These are phyloP conservation scores for Dryadula phaetusa DNA, from an alignment of 2,888 invertebrate genomes.

Conservation along the genomic window DNA sequence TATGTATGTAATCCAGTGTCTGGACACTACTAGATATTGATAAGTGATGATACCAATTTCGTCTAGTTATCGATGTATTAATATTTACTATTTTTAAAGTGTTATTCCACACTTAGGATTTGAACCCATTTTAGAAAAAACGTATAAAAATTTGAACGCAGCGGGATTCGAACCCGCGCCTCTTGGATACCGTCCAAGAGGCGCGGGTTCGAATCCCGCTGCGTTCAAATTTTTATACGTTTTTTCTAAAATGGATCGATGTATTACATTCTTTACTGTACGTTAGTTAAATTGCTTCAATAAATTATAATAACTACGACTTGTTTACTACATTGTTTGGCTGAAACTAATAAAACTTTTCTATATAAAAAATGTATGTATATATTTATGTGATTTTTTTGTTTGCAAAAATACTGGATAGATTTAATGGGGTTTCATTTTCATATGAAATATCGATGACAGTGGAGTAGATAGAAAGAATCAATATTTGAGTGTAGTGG, in stretches of 20 bases:
- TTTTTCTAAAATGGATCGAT: no score
- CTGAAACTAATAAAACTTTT: constrained; percentile 16
- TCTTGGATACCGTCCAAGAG: no score
- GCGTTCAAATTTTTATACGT: no score
- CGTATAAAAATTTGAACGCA: no score
- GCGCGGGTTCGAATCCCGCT: no score
- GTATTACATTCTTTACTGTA: not conserved
- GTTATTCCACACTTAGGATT: no score
- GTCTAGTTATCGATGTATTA: not conserved
- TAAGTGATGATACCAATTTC: not conserved
- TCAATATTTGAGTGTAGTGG: no score
- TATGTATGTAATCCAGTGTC: not conserved
- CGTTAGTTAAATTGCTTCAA: constrained; percentile 11
- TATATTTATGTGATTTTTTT: constrained; percentile 2
- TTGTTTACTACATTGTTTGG: constrained; percentile 6
- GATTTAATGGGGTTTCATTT: not conserved
- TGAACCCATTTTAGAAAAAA: no score
- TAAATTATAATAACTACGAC: constrained; percentile 16
- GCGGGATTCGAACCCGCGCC: no score
- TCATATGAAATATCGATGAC: not conserved
- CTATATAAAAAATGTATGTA: constrained; percentile 2
- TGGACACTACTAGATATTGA: no score
- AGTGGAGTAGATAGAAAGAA: no score
- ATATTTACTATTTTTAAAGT: no score
- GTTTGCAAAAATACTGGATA: not conserved